Base-by-base conservation (phyloP, 2,888 invertebrate species). In the Dryococelus australis region DNA sequence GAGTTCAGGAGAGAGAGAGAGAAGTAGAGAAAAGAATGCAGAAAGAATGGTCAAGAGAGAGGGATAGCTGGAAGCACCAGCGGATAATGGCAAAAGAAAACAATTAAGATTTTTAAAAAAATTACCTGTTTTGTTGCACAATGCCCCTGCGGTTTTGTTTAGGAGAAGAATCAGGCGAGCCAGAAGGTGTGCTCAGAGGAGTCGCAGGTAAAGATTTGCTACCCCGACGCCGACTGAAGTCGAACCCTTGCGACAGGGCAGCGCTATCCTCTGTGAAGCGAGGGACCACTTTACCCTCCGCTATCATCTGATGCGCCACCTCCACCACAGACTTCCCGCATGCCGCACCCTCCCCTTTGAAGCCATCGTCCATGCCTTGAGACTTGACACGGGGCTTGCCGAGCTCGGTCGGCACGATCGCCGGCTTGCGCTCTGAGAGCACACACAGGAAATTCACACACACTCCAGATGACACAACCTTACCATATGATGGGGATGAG, bases 141-240 rank as follows among this genome's bases (percentile, higher is more conserved):
- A 83, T 16, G 83, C 83, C 83, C 28, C 87, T 85, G 27, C 86
- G 85, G 27, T 47, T 27, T 27, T 94, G 92, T 91, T 94, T 95
- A 88, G 95, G 93, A n/a, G 94, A 93, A 83, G 92, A 91, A 26
- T 92, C 93, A 0, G 96, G 0, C 96, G 96, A 85, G 16, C 51
- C 65, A 20, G 78, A 43, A 43, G 87, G 87, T 24, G 96, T 95
- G 87, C 94, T 92, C 5, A 95, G 91, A 0, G 96, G 96, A 0
- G 96, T 95, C 0, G 94, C 94, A 0, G 97, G 97, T 88, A 96
- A 92, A 28, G 96, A 96, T 92, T 93, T 95, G 91, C 96, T 96
- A 88, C 95, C 96, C 88, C 96, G 94, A 1, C 96, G 93, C 28
- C 89, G 87, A 35, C 90, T 91, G 89, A 92, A 91, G 89, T 92